Evolutionary conservation across 2,888 invertebrate genomes (phyloP).

Genomic region (Endotricha flammealis): DNA sequence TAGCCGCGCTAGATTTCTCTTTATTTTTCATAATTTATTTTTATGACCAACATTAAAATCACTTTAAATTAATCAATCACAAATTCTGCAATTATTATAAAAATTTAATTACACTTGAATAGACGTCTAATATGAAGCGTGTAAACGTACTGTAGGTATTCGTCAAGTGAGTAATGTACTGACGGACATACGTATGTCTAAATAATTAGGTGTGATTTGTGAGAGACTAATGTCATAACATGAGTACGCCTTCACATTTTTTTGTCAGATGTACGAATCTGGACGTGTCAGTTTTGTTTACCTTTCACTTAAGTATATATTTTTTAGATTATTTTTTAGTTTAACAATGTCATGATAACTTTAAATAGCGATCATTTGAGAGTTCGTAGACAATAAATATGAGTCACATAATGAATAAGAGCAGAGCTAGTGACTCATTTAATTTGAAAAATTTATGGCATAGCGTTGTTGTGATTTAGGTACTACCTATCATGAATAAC

Average conservation of each 20-base stretch:
- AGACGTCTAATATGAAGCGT: constrained; percentile 10
- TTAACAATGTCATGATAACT: too few species aligned
- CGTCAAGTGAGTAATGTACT: constrained; percentile 23
- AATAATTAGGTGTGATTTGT: constrained; percentile 49
- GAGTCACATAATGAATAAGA: too few species aligned
- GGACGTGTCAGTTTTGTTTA: too few species aligned
- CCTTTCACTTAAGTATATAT: too few species aligned
- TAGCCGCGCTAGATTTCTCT: constrained; percentile 58
- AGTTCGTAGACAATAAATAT: too few species aligned
- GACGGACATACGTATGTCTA: constrained; percentile 36
- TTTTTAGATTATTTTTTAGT: too few species aligned
- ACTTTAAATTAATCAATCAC: neutral
- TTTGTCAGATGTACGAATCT: neutral
- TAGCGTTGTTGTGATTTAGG: too few species aligned
- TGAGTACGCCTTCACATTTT: constrained; percentile 1
- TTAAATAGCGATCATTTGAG: too few species aligned
- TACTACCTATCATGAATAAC: too few species aligned
- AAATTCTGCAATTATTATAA: constrained; percentile 1
- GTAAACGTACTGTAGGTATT: constrained; percentile 37
- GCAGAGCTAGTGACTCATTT: too few species aligned
- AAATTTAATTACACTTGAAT: too few species aligned
- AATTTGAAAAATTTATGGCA: too few species aligned
- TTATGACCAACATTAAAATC: neutral
- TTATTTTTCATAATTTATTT: constrained; percentile 54
- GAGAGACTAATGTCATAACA: constrained; percentile 29